phyloP scores from a whole-genome alignment of 2,888 invertebrate genomes.

The Opisthograptis luteolata region DNA sequence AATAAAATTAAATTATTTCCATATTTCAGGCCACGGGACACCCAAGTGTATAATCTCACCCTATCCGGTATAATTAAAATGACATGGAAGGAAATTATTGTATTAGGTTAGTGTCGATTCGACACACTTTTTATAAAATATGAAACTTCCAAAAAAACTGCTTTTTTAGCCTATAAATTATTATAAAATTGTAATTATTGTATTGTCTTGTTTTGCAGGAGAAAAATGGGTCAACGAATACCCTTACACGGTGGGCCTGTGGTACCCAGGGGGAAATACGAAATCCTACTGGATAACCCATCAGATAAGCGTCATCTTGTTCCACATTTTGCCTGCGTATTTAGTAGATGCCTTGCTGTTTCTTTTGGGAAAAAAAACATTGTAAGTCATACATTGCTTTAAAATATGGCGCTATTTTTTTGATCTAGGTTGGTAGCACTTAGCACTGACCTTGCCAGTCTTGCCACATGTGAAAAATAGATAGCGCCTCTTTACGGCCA shows the following conservation, averaged over 20 bases:
- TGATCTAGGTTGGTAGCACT: no score
- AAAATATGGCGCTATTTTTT: no score
- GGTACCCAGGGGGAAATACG: constrained; percentile 91
- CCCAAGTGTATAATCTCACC: constrained; percentile 90
- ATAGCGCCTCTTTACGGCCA: no score
- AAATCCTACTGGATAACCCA: constrained; percentile 88
- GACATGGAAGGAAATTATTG: constrained; percentile 93
- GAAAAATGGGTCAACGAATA: constrained; percentile 85
- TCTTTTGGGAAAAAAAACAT: constrained; percentile 89
- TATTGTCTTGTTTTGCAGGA: constrained; percentile 53
- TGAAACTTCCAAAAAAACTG: no score
- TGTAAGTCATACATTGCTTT: constrained; percentile 84
- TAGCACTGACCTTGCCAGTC: no score
- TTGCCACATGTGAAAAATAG: no score
- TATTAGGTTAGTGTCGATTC: constrained; percentile 84
- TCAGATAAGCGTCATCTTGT: constrained; percentile 86
- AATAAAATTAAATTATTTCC: constrained; percentile 4
- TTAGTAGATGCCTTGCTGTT: constrained; percentile 88
- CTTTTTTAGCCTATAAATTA: no score
- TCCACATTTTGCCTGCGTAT: constrained; percentile 91
- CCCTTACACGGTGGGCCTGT: constrained; percentile 89
- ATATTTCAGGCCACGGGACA: constrained; percentile 68
- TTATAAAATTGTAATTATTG: background rate
- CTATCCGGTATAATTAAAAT: constrained; percentile 90
- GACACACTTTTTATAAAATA: no score